Evolutionary conservation across 1,140 invertebrate species (phyloP), one percentile per base, ranked within the genome.

Genomic region (Rhyacophila brunnea): DNA sequence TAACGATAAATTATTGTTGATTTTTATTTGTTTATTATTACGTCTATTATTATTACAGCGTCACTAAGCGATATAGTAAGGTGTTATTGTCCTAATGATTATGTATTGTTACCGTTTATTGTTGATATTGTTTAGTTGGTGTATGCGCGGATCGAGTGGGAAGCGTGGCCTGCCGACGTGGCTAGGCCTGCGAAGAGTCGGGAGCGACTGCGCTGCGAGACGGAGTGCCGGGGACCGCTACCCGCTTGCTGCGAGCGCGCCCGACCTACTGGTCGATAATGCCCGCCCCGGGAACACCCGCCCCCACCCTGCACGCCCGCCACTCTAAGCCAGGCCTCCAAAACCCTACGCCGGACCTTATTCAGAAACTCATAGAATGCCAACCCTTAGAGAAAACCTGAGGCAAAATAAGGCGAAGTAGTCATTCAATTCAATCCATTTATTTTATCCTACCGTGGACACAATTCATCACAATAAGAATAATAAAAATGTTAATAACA

Each of bases 101-200:
- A 54, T 35, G 58, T 52, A 40, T 14, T 38, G 62, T 58, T 57
- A 46, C 52, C 62, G 62, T 56, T 28, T 28, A 28, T 28, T 28
- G 23, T 28, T 28, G 23, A 28, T 28, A 28, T 28, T 28, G 9
- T 28, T 28, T 28, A 5, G 23, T 28, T 28, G 23, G 48, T 54
- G 32, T 52, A 52, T 58, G 62, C 45, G 45, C 11, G 62, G 57
- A 53, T 64, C 53, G 53, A 53, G 62, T 38, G 55, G 53, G 46
- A 59, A 56, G 59, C 44, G 62, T 56, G 35, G 40, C 47, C 47
- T 50, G 60, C 35, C n/a, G 52, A 35, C 42, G 36, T 28, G n/a
- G 45, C 46, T 42, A 20, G 50, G 10, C 43, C 51, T 28, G 54
- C 54, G 42, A 38, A 44, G 53, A 34, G 53, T 52, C 47, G 48